These are phyloP conservation scores for Diabrotica undecimpunctata DNA, from an alignment of 1,140 invertebrate genomes.

Conservation along the genomic window DNA sequence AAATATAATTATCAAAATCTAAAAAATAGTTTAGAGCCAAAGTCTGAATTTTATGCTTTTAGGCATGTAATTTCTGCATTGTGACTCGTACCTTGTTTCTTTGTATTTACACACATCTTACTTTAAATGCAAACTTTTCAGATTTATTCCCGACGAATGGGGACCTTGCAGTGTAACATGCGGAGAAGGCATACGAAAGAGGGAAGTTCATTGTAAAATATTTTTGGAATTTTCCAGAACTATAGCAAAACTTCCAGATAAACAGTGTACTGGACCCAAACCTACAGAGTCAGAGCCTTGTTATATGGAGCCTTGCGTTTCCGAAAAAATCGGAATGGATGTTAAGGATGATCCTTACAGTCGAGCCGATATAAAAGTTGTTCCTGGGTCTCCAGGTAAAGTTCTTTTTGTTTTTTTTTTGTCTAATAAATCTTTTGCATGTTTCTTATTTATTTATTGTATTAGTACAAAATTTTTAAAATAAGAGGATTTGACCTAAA, in stretches of 20 bases:
- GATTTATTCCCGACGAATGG: conserved; percentile 78
- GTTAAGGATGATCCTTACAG: conserved; percentile 46
- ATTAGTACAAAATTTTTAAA: too few species aligned
- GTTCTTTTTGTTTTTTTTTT: conserved; percentile 12
- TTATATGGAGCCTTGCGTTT: conserved; percentile 66
- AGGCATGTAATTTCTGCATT: too few species aligned
- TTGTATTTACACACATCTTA: too few species aligned
- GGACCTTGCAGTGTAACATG: conserved; percentile 84
- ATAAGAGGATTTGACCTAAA: too few species aligned
- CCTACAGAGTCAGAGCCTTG: conserved; percentile 77
- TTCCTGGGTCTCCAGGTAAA: conserved; percentile 42
- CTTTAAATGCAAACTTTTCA: conserved; percentile 42
- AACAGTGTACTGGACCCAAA: conserved; percentile 80
- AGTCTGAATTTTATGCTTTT: too few species aligned
- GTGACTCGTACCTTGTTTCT: too few species aligned
- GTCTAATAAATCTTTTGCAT: conserved; percentile 47
- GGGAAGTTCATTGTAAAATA: conserved; percentile 87
- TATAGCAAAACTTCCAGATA: conserved; percentile 79
- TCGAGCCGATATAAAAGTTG: conserved; percentile 49
- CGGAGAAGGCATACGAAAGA: conserved; percentile 77
- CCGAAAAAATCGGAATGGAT: conserved; percentile 39
- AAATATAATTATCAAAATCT: too few species aligned
- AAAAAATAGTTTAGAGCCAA: too few species aligned
- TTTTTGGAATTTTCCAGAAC: conserved; percentile 87
- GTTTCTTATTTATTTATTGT: too few species aligned